Evolutionary conservation across 2,113 vertebrate genomes (phyloP).

Genomic region (Percina caprodes): DNA sequence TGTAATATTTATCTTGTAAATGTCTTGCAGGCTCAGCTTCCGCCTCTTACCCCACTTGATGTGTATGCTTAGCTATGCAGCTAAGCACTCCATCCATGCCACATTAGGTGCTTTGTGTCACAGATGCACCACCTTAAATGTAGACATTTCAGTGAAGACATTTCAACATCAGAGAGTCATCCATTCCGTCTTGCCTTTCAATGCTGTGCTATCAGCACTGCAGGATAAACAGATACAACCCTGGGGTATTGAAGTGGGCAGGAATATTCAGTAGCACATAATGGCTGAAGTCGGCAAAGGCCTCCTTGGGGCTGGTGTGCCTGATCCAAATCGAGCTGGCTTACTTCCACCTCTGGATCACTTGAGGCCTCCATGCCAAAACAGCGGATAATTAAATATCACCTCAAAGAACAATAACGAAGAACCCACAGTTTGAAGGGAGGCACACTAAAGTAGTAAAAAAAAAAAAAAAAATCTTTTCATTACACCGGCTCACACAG

Average conservation of each 20-base stretch:
- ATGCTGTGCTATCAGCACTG: slow-evolving; percentile 50
- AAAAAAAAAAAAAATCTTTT: no score
- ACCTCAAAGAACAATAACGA: slow-evolving; percentile 59
- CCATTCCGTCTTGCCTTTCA: slow-evolving; percentile 36
- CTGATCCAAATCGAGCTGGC: slow-evolving; percentile 62
- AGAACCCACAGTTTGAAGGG: slow-evolving; percentile 38
- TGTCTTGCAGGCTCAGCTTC: slow-evolving; percentile 69
- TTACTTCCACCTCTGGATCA: slow-evolving; percentile 64
- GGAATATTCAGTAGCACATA: slow-evolving; percentile 68
- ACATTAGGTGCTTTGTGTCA: slow-evolving; percentile 58
- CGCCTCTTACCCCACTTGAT: slow-evolving; percentile 53
- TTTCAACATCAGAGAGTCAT: slow-evolving; percentile 58
- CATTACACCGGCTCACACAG: slow-evolving; percentile 13
- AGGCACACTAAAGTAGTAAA: neutral
- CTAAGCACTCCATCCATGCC: slow-evolving; percentile 60
- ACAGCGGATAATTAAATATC: slow-evolving; percentile 69
- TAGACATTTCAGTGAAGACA: slow-evolving; percentile 60
- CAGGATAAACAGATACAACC: slow-evolving; percentile 68
- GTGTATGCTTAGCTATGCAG: slow-evolving; percentile 61
- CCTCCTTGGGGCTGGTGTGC: slow-evolving; percentile 57
- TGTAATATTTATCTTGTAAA: slow-evolving; percentile 82
- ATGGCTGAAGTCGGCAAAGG: slow-evolving; percentile 54
- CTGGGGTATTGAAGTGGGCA: slow-evolving; percentile 59
- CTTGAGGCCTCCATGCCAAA: slow-evolving; percentile 49
- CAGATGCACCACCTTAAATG: slow-evolving; percentile 62